phyloP scores from a whole-genome alignment of 2,888 invertebrate species.

The Copidosoma aretas region DNA sequence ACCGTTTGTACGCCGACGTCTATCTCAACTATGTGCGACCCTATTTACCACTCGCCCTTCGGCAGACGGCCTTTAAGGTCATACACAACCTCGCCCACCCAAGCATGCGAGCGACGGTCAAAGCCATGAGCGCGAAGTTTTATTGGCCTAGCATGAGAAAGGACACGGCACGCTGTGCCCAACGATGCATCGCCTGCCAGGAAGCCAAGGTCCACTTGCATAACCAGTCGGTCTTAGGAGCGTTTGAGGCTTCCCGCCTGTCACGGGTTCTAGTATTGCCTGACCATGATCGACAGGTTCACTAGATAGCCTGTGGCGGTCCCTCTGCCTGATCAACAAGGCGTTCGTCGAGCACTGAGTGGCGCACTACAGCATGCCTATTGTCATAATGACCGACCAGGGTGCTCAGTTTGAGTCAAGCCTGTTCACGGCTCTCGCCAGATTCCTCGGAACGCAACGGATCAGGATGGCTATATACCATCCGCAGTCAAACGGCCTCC shows the following conservation, averaged over 20 bases:
- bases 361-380: constrained; percentile 3
- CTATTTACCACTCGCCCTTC: neutral
- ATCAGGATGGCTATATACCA: constrained; percentile 1
- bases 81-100: no score
- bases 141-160: constrained; percentile 15
- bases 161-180: neutral
- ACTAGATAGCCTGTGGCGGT: neutral
- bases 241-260: neutral
- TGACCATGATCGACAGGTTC: constrained; percentile 7
- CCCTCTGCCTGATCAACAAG: neutral
- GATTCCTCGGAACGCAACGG: neutral
- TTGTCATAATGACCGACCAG: constrained; percentile 25
- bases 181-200: constrained; percentile 1
- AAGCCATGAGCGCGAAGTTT: neutral
- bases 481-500: neutral
- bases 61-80: neutral
- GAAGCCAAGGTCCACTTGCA: neutral
- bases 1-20: neutral
- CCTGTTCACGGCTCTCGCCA: constrained; percentile 1
- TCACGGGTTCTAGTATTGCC: neutral
- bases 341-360: constrained; percentile 5
- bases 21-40: neutral
- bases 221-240: neutral
- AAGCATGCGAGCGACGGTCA: no score
- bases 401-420: constrained; percentile 16